A percentile compares a stretch with the other conserved stretches of the same genome.
These are phyloP conservation scores for Rhynchonema sp. DNA, from an alignment of 2,888 invertebrate species.

Conservation along the genomic window DNA sequence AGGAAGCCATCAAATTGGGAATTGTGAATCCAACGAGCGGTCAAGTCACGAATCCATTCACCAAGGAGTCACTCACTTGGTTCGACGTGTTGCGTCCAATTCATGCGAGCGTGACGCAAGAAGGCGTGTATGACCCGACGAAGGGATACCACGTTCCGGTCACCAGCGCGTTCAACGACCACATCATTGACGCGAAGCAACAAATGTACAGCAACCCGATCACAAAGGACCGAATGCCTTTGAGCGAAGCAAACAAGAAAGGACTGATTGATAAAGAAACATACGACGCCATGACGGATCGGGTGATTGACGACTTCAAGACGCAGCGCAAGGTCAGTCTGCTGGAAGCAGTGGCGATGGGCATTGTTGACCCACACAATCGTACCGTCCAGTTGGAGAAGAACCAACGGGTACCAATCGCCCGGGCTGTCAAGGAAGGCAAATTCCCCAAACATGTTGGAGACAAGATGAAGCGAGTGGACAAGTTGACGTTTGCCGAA, in stretches of 20 bases:
- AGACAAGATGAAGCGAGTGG: conserved; percentile 18
- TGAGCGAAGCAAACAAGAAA: conserved; percentile 25
- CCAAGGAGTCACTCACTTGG: conserved; percentile 39
- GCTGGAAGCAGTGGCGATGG: conserved; percentile 28
- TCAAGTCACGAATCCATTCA: conserved; percentile 54
- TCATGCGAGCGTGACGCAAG: conserved; percentile 22
- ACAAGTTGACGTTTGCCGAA: conserved; percentile 47
- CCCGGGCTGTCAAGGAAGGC: conserved; percentile 23
- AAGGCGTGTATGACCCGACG: conserved; percentile 26
- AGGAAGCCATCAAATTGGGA: conserved; percentile 49
- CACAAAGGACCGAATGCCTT: conserved; percentile 36
- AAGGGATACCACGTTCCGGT: conserved; percentile 26
- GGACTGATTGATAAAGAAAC: conserved; percentile 27
- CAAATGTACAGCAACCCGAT: conserved; percentile 47
- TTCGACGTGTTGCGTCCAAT: conserved; percentile 24
- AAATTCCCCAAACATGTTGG: conserved; percentile 24
- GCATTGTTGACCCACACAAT: conserved; percentile 27
- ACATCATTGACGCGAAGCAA: conserved; percentile 48
- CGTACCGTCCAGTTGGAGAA: conserved; percentile 21
- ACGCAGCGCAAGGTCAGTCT: conserved; percentile 21
- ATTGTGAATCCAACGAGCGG: conserved; percentile 67
- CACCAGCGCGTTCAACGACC: conserved; percentile 51
- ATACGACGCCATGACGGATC: conserved; percentile 18
- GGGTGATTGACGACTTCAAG: conserved; percentile 23
- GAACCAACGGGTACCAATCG: conserved; percentile 19